Base-by-base conservation (phyloP, 2,888 invertebrate species). In the Nowickia ferox region DNA sequence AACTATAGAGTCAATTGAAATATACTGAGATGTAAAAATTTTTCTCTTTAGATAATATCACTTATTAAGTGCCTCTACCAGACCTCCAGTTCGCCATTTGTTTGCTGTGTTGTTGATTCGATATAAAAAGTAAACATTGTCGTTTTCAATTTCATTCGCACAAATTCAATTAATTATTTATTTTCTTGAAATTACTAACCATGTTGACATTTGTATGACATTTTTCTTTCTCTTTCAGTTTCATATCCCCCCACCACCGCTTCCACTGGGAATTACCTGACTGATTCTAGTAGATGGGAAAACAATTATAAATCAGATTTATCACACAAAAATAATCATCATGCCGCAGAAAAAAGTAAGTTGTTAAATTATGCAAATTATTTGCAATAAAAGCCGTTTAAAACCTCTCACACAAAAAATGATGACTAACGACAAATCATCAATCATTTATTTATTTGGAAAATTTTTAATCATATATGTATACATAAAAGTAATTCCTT, bases 401-500 rank as follows among this genome's bases (percentile, higher is more conserved):
- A 61, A 61, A 10, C 3, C 17, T 51, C 53, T 51, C 38, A 46
- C 3, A 9, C 59, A 30, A 30, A 30, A 30, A 30, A 30, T 30
- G 19, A 11, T 44, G 15, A 40, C 40, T 40, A 8, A n/a, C 61
- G 9, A 46, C 9, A 48, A 61, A 40, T 22, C 42, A 71, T 48
- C 61, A 51, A 68, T 48, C 10, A 51, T 63, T 79, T 19, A 17
- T 22, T 57, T 1, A 51, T 65, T 83, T n/a, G 4, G 10, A 53
- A 69, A 13, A 13, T 44, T 46, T 22, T 66, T 9, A n/a, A 44
- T 48, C 30, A 30, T 30, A 30, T 30, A 0, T 30, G 4, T 30
- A 38, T 44, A 13, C 19, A 59, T 59, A 13, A 30, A 30, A 30
- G n/a, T 38, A 96, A 96, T 95, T 93, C 95, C 95, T 89, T 96